Conservation (phyloP, 2,888 invertebrate species). For the Trileptium ribeirensis region DNA sequence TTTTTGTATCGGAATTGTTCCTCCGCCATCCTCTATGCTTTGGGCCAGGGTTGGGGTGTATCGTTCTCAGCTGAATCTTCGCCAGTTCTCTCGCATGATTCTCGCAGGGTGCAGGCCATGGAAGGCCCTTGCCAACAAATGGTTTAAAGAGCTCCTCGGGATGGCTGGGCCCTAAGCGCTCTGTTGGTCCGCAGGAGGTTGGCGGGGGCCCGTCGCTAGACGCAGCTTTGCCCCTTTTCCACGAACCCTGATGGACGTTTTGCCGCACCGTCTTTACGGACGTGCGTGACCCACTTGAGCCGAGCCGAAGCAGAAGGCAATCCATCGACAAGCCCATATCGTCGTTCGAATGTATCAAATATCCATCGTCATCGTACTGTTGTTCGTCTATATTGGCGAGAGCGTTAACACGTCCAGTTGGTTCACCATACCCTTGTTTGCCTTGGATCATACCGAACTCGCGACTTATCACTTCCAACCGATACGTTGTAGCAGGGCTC, state of each 20-base stretch:
- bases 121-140: background rate
- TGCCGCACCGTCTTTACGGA: background rate
- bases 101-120: background rate
- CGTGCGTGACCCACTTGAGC: slow-evolving; percentile 7
- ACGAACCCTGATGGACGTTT: background rate
- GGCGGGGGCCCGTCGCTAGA: background rate
- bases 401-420: too few relatives aligned
- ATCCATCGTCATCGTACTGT: too few relatives aligned
- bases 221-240: background rate
- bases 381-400: too few relatives aligned
- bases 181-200: background rate
- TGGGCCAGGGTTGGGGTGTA: slow-evolving; percentile 7
- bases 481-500: too few relatives aligned
- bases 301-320: background rate
- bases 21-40: background rate
- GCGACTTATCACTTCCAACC: too few relatives aligned
- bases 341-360: too few relatives aligned
- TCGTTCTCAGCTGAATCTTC: background rate
- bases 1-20: background rate
- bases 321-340: background rate
- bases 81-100: background rate
- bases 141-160: background rate
- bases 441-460: too few relatives aligned
- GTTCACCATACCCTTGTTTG: too few relatives aligned
- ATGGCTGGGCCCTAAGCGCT: background rate